phyloP scores from a whole-genome alignment of 2,797 vertebrate species.

The Esox masquinongy region DNA sequence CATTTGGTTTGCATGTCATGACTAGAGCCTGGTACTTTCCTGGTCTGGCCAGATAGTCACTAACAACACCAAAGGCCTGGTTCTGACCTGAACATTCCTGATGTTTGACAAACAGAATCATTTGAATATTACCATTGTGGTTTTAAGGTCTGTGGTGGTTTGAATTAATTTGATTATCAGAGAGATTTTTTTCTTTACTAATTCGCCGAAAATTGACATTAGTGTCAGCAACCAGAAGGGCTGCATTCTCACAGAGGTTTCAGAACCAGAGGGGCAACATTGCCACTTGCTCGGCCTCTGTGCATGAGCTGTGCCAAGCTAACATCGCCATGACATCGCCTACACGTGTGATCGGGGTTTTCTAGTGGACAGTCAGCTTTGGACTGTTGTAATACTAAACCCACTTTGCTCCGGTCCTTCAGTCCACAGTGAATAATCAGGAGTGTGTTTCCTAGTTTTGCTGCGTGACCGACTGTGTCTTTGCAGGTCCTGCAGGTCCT shows the following conservation, averaged over 20 bases:
- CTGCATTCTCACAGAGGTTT: neutral
- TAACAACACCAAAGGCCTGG: neutral
- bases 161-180: neutral
- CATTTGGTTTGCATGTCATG: neutral
- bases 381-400: too few relatives aligned
- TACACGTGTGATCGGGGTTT: too few relatives aligned
- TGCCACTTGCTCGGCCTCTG: too few relatives aligned
- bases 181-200: neutral
- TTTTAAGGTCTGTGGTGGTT: neutral
- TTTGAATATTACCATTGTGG: neutral
- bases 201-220: neutral
- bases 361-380: too few relatives aligned
- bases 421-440: neutral
- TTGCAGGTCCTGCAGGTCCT: neutral
- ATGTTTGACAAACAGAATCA: neutral
- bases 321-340: too few relatives aligned
- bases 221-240: neutral
- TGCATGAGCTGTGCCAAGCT: too few relatives aligned
- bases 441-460: neutral
- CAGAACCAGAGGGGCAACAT: too few relatives aligned
- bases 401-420: neutral
- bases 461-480: neutral
- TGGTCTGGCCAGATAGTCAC: too few relatives aligned
- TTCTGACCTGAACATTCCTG: neutral
- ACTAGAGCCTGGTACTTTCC: too few relatives aligned